Conservation (phyloP, 2,888 invertebrate genomes). For the Hanleya hanleyi region DNA sequence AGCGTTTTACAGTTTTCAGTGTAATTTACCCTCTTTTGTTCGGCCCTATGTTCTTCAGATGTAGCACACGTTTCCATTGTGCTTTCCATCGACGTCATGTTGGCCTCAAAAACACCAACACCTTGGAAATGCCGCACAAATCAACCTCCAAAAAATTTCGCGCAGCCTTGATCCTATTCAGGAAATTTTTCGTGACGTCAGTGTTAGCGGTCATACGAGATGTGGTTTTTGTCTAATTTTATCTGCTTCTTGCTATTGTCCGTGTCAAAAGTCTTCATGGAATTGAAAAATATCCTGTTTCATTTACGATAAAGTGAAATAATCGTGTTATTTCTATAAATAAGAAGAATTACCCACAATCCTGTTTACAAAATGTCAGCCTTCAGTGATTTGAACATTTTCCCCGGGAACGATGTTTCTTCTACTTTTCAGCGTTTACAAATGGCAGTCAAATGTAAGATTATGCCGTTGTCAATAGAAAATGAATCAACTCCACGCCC, state of each 20-base stretch:
- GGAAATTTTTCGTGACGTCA: slow-evolving; percentile 20
- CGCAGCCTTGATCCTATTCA: neutral
- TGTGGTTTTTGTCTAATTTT: neutral
- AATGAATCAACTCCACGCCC: no score
- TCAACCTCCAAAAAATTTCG: neutral
- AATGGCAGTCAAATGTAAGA: slow-evolving; percentile 41
- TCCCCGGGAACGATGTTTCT: slow-evolving; percentile 29
- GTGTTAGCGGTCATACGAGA: neutral
- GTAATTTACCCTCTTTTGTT: slow-evolving; percentile 60
- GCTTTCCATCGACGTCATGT: slow-evolving; percentile 64
- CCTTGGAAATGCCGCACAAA: neutral
- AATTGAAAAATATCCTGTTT: neutral
- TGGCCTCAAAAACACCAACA: slow-evolving; percentile 14
- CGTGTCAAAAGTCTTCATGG: neutral
- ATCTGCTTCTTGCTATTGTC: neutral
- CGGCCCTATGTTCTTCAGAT: slow-evolving; percentile 59
- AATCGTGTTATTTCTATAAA: neutral
- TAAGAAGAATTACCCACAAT: neutral
- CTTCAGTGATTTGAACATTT: slow-evolving; percentile 51
- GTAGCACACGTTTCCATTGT: slow-evolving; percentile 67
- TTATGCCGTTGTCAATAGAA: no score
- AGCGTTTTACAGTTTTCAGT: neutral
- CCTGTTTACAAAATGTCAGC: slow-evolving; percentile 41
- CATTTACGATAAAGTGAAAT: neutral
- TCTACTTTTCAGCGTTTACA: slow-evolving; percentile 34